A percentile compares a stretch with the other conserved stretches of the same genome.
These are phyloP conservation scores for Lasiommata megera DNA, from an alignment of 2,888 invertebrate species.

Conservation along the genomic window DNA sequence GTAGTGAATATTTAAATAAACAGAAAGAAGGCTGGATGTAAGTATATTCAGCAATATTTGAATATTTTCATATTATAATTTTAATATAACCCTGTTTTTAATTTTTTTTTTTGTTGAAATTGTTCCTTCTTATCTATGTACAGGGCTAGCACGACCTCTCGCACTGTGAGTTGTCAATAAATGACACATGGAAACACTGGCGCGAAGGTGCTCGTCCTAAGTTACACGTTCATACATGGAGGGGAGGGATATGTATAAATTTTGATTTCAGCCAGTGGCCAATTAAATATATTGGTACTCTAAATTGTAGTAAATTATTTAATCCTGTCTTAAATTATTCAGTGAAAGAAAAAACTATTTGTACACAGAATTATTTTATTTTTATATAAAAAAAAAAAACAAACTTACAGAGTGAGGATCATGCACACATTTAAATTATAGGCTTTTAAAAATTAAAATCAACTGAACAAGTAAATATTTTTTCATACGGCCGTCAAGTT, in stretches of 20 bases:
- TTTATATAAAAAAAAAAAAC: conserved; percentile 47
- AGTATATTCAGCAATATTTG: conserved; percentile 73
- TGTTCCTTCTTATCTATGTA: conserved; percentile 74
- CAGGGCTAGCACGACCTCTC: conserved; percentile 51
- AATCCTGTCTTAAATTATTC: conserved; percentile 26
- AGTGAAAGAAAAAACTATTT: conserved; percentile 26
- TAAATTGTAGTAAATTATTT: conserved; percentile 70
- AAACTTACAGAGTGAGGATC: conserved; percentile 1
- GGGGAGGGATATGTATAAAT: conserved; percentile 70
- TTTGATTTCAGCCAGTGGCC: conserved; percentile 79
- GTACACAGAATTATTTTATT: conserved; percentile 60
- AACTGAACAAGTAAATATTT: too few species aligned
- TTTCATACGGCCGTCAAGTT: too few species aligned
- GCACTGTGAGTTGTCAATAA: conserved; percentile 4
- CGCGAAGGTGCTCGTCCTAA: conserved; percentile 51
- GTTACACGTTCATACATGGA: conserved; percentile 46
- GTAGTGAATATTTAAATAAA: conserved; percentile 81
- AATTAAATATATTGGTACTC: conserved; percentile 80
- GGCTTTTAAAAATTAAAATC: not conserved
- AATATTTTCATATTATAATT: conserved; percentile 82
- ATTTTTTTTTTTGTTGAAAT: conserved; percentile 67
- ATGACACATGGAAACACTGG: conserved; percentile 17
- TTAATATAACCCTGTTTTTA: conserved; percentile 80
- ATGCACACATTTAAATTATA: conserved; percentile 34
- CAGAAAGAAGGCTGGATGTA: conserved; percentile 75